Conservation (phyloP, 2,113 vertebrate genomes). For the Prunella himalayana region DNA sequence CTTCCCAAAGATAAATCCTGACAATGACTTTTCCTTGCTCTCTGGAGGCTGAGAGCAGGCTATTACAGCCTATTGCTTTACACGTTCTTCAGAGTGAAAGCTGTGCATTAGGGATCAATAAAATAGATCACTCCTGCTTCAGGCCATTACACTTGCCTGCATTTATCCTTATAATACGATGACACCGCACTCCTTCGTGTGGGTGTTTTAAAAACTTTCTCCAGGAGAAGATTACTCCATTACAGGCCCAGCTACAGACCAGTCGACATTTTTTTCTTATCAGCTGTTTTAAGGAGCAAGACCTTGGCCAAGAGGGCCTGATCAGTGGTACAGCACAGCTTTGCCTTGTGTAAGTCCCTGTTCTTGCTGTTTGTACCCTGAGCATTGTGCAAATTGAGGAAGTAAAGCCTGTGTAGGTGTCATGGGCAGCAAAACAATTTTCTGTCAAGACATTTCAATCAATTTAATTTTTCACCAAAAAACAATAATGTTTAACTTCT, state of each 20-base stretch:
- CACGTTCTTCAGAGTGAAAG: conserved; percentile 27
- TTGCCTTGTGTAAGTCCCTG: neutral
- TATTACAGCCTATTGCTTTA: conserved; percentile 46
- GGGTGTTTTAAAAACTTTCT: neutral
- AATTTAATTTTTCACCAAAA: neutral
- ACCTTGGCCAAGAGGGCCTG: neutral
- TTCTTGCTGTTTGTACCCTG: neutral
- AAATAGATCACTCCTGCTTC: conserved; percentile 58
- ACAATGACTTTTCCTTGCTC: conserved; percentile 36
- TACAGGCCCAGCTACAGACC: neutral
- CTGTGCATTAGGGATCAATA: conserved; percentile 57
- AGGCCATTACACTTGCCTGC: conserved; percentile 50
- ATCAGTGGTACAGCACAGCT: neutral
- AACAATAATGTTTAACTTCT: neutral
- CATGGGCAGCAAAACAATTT: neutral
- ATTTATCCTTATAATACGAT: conserved; percentile 52
- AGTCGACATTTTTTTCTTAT: neutral
- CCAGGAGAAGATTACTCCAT: neutral
- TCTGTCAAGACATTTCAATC: neutral
- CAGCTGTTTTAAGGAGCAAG: neutral
- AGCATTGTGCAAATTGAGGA: neutral
- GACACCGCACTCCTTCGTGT: conserved; percentile 19
- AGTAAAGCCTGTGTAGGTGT: neutral
- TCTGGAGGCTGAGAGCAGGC: conserved; percentile 30
- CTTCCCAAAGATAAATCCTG: conserved; percentile 60